Conservation (phyloP, 2,888 invertebrate genomes). For the Philopedon plagiatum region DNA sequence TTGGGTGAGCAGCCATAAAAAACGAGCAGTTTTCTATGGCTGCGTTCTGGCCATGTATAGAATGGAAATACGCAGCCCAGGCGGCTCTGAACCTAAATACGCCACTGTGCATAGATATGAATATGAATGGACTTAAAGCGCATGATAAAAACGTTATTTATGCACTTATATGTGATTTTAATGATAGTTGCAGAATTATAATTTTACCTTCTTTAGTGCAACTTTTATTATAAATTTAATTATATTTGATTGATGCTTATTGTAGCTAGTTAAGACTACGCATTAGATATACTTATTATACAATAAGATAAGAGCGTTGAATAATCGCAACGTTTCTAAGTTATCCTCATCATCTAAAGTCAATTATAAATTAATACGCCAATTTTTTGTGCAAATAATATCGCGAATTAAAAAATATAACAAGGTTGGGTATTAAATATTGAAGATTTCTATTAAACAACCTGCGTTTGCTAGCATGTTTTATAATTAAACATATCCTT, state of each 20-base stretch:
- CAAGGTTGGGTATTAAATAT: background rate
- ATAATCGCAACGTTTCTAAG: background rate
- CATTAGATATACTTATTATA: background rate
- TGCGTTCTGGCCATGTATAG: too few relatives aligned
- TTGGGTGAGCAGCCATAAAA: too few relatives aligned
- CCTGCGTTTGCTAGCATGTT: too few relatives aligned
- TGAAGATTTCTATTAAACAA: background rate
- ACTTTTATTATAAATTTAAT: background rate
- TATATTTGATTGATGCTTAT: conserved; percentile 1
- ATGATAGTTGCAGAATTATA: background rate
- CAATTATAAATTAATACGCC: conserved; percentile 6
- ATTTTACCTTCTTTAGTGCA: background rate
- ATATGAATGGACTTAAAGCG: too few relatives aligned
- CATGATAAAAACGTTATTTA: background rate
- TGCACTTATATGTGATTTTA: background rate
- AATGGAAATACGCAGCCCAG: too few relatives aligned
- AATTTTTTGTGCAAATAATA: conserved; percentile 13
- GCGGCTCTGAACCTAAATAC: too few relatives aligned
- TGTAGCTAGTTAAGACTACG: background rate
- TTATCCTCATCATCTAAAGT: background rate
- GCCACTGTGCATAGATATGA: too few relatives aligned
- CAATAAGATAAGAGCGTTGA: background rate
- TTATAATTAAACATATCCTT: too few relatives aligned
- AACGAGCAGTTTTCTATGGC: too few relatives aligned
- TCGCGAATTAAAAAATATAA: background rate